Conservation (phyloP, 92 coral and sea anemone species). For the Pocillopora meandrina region DNA sequence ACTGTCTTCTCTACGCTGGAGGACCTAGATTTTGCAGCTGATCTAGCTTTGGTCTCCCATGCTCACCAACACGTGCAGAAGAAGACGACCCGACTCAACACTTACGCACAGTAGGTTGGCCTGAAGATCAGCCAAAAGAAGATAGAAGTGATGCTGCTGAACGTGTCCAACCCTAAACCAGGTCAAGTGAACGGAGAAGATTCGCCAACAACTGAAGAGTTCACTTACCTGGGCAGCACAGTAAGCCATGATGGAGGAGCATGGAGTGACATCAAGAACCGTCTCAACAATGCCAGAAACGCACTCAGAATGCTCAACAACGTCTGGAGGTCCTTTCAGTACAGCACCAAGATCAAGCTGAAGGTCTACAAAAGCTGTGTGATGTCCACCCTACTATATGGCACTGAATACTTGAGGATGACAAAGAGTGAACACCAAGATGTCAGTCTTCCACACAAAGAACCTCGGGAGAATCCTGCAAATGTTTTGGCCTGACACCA, state of each 20-base stretch:
- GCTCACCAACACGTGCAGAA: no score
- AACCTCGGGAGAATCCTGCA: no score
- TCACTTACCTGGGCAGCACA: constrained; percentile 11
- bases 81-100: no score
- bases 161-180: not conserved
- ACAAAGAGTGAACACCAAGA: constrained; percentile 20
- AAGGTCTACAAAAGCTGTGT: constrained; percentile 37
- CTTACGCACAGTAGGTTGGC: constrained; percentile 13
- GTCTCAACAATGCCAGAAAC: not conserved
- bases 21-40: not conserved
- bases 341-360: constrained; percentile 22
- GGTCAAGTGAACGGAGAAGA: constrained; percentile 13
- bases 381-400: not conserved
- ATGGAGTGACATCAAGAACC: constrained; percentile 29
- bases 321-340: constrained; percentile 22
- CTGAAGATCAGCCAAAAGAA: constrained; percentile 18
- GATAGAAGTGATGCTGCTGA: constrained; percentile 25
- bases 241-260: constrained; percentile 31
- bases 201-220: constrained; percentile 3
- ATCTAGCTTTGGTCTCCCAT: not conserved
- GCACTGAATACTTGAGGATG: constrained; percentile 20
- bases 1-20: not conserved
- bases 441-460: constrained; percentile 37
- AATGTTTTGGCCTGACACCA: no score
- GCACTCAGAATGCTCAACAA: constrained; percentile 24